Base-by-base conservation (phyloP, 1,140 invertebrate genomes). In the Ctenoplectra terminalis region DNA sequence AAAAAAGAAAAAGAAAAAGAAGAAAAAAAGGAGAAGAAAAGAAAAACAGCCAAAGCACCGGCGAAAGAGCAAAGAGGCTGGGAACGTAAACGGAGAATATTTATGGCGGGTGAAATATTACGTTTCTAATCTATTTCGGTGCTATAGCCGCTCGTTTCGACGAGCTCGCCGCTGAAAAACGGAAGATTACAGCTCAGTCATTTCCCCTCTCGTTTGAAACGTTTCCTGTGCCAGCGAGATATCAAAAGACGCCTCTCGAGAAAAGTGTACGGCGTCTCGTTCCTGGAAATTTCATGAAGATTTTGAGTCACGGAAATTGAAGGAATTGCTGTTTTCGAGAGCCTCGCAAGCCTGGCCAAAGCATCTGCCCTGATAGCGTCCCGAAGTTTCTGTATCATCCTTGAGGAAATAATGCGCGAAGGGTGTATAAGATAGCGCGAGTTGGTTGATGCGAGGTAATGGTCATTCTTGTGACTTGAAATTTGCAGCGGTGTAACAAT, bases 101-200 rank as follows among this genome's bases (percentile, higher is more conserved):
- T 88, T 87, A 89, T 82, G 85, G 73, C 67, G 52, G 23, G 56
- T 88, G 83, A 90, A 87, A 88, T 89, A 89, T 90, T 83, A 81
- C 87, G 66, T 85, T 88, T 87, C 74, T 87, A 82, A 85, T 87
- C 81, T 90, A 90, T 88, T 89, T 86, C 74, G 46, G 77, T 78
- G 37, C 50, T 69, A 73, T 71, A 40, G 54, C 34, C 52, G 82
- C 31, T 0, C 64, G 61, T 76, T 80, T 82, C 64, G 46, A 71
- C 71, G 58, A 15, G 31, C 56, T 29, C 8, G 15, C 37, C 60
- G 81, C 40, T 60, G 40, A 75, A 50, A 71, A 29, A 69, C 52
- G 46, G 52, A 71, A 29, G 56, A 54, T 58, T 48, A 81, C 64
- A 63, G 74, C 78, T 74, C 72, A 81, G 63, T 86, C 73, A 80